These are phyloP conservation scores for Cosmia trapezina DNA, from an alignment of 2,888 invertebrate genomes.

Conservation along the genomic window DNA sequence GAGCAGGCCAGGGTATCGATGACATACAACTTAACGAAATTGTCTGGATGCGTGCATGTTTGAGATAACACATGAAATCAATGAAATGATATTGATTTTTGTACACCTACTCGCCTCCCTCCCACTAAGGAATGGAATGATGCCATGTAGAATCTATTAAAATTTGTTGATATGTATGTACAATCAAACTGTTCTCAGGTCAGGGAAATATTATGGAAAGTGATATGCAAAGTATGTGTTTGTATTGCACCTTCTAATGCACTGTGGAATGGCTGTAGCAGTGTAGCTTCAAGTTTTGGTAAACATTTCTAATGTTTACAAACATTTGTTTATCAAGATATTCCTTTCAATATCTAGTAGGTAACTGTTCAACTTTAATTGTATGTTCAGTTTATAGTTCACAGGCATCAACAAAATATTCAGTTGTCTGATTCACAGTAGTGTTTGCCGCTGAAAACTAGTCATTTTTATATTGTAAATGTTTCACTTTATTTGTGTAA, in stretches of 20 bases:
- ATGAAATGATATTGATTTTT: constrained; percentile 62
- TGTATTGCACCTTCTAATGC: constrained; percentile 10
- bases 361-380: not conserved
- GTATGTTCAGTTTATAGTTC: not conserved
- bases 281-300: constrained; percentile 8
- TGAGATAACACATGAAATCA: constrained; percentile 40
- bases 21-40: constrained; percentile 32
- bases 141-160: constrained; percentile 10
- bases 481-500: not conserved
- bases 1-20: constrained; percentile 38
- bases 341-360: not conserved
- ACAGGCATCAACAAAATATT: not conserved
- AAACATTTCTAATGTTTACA: constrained; percentile 40
- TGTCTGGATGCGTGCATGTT: constrained; percentile 30
- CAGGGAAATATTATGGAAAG: constrained; percentile 1
- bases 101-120: constrained; percentile 51
- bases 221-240: constrained; percentile 6
- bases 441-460: not conserved
- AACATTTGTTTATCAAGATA: not conserved
- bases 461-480: not conserved
- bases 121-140: constrained; percentile 36
- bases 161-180: constrained; percentile 5
- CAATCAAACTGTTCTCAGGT: not conserved
- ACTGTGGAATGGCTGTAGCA: not conserved
- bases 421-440: not conserved